These are phyloP conservation scores for Drymonia ruficornis DNA, from an alignment of 2,888 invertebrate species.

Conservation along the genomic window DNA sequence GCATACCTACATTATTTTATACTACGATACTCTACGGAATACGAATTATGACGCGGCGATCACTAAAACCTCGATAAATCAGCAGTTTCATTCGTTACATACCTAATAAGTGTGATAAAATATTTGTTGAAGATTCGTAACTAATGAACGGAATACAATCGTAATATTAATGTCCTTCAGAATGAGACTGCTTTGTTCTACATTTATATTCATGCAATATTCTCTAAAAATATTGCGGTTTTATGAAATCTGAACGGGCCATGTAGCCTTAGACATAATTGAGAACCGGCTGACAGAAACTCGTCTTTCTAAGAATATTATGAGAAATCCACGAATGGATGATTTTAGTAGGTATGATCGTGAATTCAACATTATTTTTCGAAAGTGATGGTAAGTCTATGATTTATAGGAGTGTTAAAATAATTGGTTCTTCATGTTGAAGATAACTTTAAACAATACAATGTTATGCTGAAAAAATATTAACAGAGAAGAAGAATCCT, in stretches of 20 bases:
- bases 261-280: not conserved
- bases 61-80: not conserved
- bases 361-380: conserved; percentile 57
- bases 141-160: not conserved
- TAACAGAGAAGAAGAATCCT: conserved; percentile 23
- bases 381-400: conserved; percentile 73
- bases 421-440: conserved; percentile 69
- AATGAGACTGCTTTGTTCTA: not conserved
- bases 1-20: not conserved
- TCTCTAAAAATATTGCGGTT: not conserved
- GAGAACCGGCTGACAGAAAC: not conserved
- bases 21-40: not conserved
- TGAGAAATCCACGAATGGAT: conserved; percentile 70
- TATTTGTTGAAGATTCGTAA: not conserved
- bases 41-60: not conserved
- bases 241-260: not conserved
- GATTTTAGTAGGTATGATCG: conserved; percentile 63
- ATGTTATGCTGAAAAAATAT: conserved; percentile 37
- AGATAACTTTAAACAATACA: conserved; percentile 50
- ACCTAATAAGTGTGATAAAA: not conserved
- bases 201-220: not conserved
- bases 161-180: not conserved
- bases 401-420: conserved; percentile 73
- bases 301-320: conserved; percentile 1
- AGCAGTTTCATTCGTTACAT: not conserved